Evolutionary conservation across 2,888 invertebrate species (phyloP), one percentile per base, ranked within the genome.

Genomic region (Chydorus sphaericus): DNA sequence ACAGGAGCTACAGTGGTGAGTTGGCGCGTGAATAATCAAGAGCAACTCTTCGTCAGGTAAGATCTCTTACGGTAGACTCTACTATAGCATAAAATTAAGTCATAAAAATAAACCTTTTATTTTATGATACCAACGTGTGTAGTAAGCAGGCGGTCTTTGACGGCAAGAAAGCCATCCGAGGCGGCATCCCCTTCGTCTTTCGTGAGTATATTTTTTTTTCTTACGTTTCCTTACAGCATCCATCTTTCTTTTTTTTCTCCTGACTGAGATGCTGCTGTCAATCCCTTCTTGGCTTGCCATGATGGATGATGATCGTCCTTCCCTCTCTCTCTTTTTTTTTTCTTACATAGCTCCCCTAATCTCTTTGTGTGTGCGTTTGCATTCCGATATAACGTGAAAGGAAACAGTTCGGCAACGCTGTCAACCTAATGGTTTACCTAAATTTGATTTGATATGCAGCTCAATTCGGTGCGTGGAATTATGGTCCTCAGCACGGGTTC

Each of bases 401-500:
- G 10, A 38, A 38, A 38, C 8, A n/a, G 38, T 38, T 8, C 3
- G 38, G 38, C 38, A 38, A n/a, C n/a, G 38, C 20, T 8, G 38
- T 20, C 16, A 14, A 14, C 8, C 14, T 33, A 14, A 23, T 33
- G 31, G 37, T 48, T 23, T 33, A 10, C 33, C 8, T 14, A 33
- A 33, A 33, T 33, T 14, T 14, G 31, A 38, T 49, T 11, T 16
- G 58, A 59, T 59, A 70, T 71, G 11, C 73, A 93, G 93, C 94
- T 64, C 90, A 92, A 76, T 94, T 93, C 73, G 94, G 93, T 57
- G 82, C 87, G 63, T 94, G 93, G 93, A 81, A 84, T 60, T 86
- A 84, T 73, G 93, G 94, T 5, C 93, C 94, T 4, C 91, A 92
- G 67, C 94, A 94, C 74, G 94, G 96, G 56, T 96, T 96, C 77